These are phyloP conservation scores for Arnoldichthys spilopterus DNA, from an alignment of 2,797 vertebrate species.

Conservation along the genomic window DNA sequence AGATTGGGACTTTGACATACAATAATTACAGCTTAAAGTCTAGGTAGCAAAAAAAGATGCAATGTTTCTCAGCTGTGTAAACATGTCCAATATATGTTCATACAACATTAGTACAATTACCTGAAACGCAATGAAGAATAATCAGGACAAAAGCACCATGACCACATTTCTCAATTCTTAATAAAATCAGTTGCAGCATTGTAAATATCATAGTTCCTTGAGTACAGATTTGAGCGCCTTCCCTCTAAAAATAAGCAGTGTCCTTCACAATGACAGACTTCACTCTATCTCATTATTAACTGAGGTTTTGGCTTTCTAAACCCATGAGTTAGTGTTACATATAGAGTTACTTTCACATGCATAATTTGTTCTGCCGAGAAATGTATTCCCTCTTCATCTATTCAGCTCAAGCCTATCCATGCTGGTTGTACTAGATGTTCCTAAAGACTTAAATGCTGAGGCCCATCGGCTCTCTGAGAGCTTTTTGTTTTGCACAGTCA, in stretches of 20 bases:
- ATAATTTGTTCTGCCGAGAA: constrained; percentile 43
- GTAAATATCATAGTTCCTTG: constrained; percentile 27
- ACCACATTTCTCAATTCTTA: not conserved
- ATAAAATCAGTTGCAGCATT: not conserved
- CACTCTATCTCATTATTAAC: constrained; percentile 55
- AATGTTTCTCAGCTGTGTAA: not conserved
- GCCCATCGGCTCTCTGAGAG: no score
- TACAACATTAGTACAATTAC: not conserved
- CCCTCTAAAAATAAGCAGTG: constrained; percentile 51
- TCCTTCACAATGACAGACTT: constrained; percentile 52
- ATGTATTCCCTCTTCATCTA: constrained; percentile 38
- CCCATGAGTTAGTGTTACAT: constrained; percentile 54
- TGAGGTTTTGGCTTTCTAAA: constrained; percentile 47
- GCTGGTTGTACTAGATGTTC: constrained; percentile 29
- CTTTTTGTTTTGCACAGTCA: not conserved
- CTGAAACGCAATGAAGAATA: not conserved
- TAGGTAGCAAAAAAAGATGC: constrained; percentile 6
- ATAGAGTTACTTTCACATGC: constrained; percentile 54
- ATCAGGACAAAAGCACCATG: not conserved
- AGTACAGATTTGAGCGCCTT: constrained; percentile 49
- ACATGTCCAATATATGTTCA: not conserved
- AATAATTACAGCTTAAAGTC: constrained; percentile 7
- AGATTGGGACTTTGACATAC: not conserved
- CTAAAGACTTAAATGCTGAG: constrained; percentile 1
- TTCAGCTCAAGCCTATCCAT: constrained; percentile 21